Evolutionary conservation across 2,113 vertebrate species (phyloP), one percentile per base, ranked within the genome.

Genomic region (Marmota flaviventris): DNA sequence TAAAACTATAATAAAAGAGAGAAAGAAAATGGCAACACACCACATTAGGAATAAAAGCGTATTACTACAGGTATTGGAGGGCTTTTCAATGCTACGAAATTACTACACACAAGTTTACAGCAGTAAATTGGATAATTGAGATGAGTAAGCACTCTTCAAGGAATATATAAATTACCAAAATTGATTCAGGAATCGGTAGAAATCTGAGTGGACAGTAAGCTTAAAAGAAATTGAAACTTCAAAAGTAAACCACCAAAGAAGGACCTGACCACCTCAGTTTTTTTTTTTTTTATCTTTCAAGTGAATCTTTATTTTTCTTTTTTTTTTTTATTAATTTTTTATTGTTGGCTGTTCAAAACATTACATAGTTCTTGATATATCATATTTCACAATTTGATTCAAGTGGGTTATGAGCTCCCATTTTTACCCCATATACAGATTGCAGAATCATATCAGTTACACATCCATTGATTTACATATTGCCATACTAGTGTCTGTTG

Each of bases 111-210:
- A 92, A 89, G n/a, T 92, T 91, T 72, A 83, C 0, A 67, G 37
- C 69, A 82, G 82, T 11, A 83, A 73, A 86, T 90, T 92, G 89
- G 67, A 78, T 93, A n/a, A 73, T 5, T 92, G 53, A 96, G 75
- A n/a, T 69, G 56, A 95, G n/a, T 83, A 95, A 89, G 3, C 76
- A 85, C 8, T 70, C 69, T 79, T 85, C 5, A 89, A 72, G 39
- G 51, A 77, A 72, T 39, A 82, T 8, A 53, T 39, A 87, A 89
- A 67, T 92, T n/a, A 42, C 37, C 22, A 90, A 87, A 72, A 75
- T 70, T 67, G 48, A 34, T 32, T 76, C 14, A 56, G 20, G 27
- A 78, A 83, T 39, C 91, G 4, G 48, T 13, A 65, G 45, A 88
- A 91, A 75, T 29, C 34, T 85, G 51, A 85, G 83, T 8, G 93